These are phyloP conservation scores for Abrostola triplasia DNA, from an alignment of 2,888 invertebrate species.

Conservation along the genomic window DNA sequence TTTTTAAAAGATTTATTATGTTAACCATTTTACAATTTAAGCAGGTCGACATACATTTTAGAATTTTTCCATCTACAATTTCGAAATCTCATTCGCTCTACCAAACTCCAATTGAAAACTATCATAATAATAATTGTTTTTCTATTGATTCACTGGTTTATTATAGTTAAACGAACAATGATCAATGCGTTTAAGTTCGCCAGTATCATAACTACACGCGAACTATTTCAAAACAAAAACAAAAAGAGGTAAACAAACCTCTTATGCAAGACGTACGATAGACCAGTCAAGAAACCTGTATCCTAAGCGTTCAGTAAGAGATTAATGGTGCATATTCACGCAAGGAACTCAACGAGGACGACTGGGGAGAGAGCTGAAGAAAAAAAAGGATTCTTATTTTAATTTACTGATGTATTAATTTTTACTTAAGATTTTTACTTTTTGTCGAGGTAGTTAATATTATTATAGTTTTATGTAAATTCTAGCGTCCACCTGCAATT, in stretches of 20 bases:
- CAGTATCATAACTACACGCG: slow-evolving; percentile 55
- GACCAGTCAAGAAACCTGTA: slow-evolving; percentile 36
- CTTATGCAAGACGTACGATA: slow-evolving; percentile 42
- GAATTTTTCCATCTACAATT: neutral
- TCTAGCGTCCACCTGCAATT: too few species aligned
- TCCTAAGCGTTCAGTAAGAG: slow-evolving; percentile 28
- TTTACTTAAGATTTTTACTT: too few species aligned
- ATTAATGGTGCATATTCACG: slow-evolving; percentile 21
- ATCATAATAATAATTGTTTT: slow-evolving; percentile 49
- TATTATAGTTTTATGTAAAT: too few species aligned
- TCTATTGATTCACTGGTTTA: slow-evolving; percentile 63
- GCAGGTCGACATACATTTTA: neutral
- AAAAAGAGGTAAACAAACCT: slow-evolving; percentile 51
- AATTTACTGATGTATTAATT: too few species aligned
- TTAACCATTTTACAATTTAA: slow-evolving; percentile 5
- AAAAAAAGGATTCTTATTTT: neutral
- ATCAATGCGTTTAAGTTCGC: slow-evolving; percentile 58
- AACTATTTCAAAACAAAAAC: slow-evolving; percentile 68
- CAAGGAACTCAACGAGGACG: neutral
- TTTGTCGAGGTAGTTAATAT: too few species aligned
- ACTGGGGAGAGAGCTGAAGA: neutral
- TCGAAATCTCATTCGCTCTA: slow-evolving; percentile 4
- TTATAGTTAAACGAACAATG: slow-evolving; percentile 63
- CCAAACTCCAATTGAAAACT: slow-evolving; percentile 15
- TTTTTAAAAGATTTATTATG: slow-evolving; percentile 32